Evolutionary conservation across 2,113 vertebrate species (phyloP).

Genomic region (Rousettus leschenaultii): DNA sequence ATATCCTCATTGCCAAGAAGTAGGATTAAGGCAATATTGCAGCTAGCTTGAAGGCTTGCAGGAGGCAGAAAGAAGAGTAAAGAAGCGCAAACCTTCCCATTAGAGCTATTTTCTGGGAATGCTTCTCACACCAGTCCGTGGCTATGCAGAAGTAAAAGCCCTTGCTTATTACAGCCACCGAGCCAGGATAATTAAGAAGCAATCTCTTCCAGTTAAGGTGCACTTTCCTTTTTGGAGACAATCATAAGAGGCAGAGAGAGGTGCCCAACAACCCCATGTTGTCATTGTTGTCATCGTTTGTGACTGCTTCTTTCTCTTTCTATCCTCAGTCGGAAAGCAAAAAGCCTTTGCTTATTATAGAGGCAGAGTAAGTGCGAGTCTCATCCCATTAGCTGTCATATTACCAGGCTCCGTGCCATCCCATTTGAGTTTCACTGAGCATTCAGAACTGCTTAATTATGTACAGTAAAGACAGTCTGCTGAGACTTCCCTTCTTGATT

Average conservation of each 20-base stretch:
- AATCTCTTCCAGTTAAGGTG: conserved; percentile 51
- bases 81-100: conserved; percentile 33
- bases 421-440: conserved; percentile 79
- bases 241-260: conserved; percentile 54
- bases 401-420: conserved; percentile 78
- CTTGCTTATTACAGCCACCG: conserved; percentile 53
- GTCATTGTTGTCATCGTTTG: conserved; percentile 68
- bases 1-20: not conserved
- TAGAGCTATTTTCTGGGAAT: conserved; percentile 56
- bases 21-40: conserved; percentile 49
- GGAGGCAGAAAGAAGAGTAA: conserved; percentile 34
- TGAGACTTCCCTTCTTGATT: conserved; percentile 75
- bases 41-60: conserved; percentile 27
- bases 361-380: conserved; percentile 77
- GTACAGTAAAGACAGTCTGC: conserved; percentile 81
- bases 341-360: conserved; percentile 77
- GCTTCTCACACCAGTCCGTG: conserved; percentile 8
- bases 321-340: conserved; percentile 71
- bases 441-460: conserved; percentile 84
- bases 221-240: conserved; percentile 54
- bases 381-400: conserved; percentile 83
- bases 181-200: conserved; percentile 73
- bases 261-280: conserved; percentile 48
- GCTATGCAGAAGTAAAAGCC: conserved; percentile 60
- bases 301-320: conserved; percentile 60